Percentiles rank a stretch among this genome's conserved stretches.
These are phyloP conservation scores for Phoenoteleia sp. DNA, from an alignment of 2,888 invertebrate species.

Conservation along the genomic window DNA sequence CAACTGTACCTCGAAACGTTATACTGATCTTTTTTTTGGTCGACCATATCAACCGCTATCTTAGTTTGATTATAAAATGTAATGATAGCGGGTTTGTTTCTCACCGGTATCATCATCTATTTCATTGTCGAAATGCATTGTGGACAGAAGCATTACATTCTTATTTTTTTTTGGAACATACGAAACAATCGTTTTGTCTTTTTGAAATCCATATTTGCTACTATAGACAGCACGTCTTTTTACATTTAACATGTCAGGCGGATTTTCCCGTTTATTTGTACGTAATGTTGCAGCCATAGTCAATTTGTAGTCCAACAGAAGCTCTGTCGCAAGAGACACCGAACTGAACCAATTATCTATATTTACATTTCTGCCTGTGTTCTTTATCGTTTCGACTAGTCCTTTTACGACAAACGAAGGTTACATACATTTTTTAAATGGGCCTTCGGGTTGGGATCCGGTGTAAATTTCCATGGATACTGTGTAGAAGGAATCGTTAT, in stretches of 20 bases:
- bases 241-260: constrained; percentile 24
- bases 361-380: constrained; percentile 75
- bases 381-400: constrained; percentile 70
- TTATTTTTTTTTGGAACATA: constrained; percentile 79
- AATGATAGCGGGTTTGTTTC: constrained; percentile 26
- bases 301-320: constrained; percentile 61
- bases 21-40: constrained; percentile 12
- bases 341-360: constrained; percentile 79
- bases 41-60: constrained; percentile 16
- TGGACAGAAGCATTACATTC: constrained; percentile 70
- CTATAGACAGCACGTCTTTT: constrained; percentile 29
- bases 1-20: constrained; percentile 23
- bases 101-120: constrained; percentile 10
- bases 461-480: constrained; percentile 78
- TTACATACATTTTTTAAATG: constrained; percentile 75
- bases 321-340: constrained; percentile 75
- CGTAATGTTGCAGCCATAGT: constrained; percentile 72
- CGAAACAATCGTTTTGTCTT: constrained; percentile 70
- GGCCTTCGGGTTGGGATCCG: constrained; percentile 78
- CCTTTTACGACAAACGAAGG: constrained; percentile 75
- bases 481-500: constrained; percentile 54
- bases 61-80: constrained; percentile 13
- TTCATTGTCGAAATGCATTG: constrained; percentile 56
- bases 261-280: constrained; percentile 72
- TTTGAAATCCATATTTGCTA: constrained; percentile 29